Percentiles rank a stretch among this genome's conserved stretches.
phyloP scores from a whole-genome alignment of 2,888 invertebrate species.

The Cosmia trapezina region DNA sequence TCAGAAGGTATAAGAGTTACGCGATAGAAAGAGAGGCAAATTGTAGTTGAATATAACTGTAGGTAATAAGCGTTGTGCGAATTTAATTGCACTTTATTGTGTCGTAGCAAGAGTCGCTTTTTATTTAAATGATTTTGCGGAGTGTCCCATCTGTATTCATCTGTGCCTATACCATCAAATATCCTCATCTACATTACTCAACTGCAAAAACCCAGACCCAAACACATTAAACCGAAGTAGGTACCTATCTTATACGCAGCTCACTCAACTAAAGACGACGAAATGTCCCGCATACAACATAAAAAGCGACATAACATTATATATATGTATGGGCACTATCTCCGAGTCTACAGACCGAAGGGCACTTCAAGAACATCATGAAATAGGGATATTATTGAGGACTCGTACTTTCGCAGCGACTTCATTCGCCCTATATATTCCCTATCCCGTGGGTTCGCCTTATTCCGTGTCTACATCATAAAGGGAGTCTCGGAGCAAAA shows the following conservation, averaged over 20 bases:
- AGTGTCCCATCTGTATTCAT: too few relatives aligned
- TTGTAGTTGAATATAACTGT: too few relatives aligned
- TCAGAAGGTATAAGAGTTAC: too few relatives aligned
- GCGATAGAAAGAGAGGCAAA: too few relatives aligned
- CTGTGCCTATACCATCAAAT: not conserved
- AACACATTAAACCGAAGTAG: constrained; percentile 1
- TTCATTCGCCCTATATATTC: not conserved
- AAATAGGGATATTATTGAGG: not conserved
- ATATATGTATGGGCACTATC: constrained; percentile 24
- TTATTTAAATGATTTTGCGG: too few relatives aligned
- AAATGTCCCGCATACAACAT: constrained; percentile 23
- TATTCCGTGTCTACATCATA: not conserved
- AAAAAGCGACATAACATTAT: constrained; percentile 25
- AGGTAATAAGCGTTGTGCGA: too few relatives aligned
- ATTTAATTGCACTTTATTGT: too few relatives aligned
- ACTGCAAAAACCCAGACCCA: not conserved
- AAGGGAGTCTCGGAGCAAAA: not conserved
- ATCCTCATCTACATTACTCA: not conserved
- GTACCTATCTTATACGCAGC: not conserved
- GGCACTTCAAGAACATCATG: constrained; percentile 20
- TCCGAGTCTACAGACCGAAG: constrained; percentile 10
- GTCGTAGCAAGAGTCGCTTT: too few relatives aligned
- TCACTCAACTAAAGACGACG: constrained; percentile 1
- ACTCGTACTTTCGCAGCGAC: too few relatives aligned
- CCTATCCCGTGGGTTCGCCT: not conserved